Evolutionary conservation across 2,113 vertebrate genomes (phyloP).

Genomic region (Kobus ellipsiprymnus): DNA sequence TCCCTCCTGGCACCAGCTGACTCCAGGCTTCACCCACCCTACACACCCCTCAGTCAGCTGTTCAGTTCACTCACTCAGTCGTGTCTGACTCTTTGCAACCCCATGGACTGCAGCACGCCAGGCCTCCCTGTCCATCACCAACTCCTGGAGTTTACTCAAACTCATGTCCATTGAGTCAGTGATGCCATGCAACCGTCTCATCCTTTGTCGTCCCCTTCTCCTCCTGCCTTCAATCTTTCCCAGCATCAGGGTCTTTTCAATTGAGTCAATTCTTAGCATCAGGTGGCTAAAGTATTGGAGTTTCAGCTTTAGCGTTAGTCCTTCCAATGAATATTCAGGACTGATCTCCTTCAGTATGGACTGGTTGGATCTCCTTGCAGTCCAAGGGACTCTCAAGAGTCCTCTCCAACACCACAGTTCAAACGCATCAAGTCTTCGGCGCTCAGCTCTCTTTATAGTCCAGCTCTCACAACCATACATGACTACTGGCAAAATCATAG

Average conservation of each 20-base stretch:
- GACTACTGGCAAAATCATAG: background rate
- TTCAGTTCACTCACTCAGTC: background rate
- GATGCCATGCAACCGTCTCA: background rate
- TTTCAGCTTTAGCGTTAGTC: background rate
- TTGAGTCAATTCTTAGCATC: background rate
- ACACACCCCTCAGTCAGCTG: background rate
- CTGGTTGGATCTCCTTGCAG: background rate
- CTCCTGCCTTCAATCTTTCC: background rate
- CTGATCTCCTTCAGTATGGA: background rate
- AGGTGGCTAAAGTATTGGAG: background rate
- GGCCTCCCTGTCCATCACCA: too few species aligned
- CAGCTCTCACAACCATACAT: background rate
- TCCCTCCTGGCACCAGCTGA: background rate
- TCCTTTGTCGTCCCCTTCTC: background rate
- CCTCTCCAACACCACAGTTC: background rate
- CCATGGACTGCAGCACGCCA: too few species aligned
- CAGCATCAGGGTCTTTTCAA: background rate
- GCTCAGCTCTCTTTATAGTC: background rate
- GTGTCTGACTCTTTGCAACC: too few species aligned
- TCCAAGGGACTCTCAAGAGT: background rate
- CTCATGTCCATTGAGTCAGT: background rate
- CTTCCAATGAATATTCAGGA: background rate
- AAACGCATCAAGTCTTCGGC: rapidly evolving
- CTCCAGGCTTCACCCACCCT: background rate
- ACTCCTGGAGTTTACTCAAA: background rate